Evolutionary conservation across 2,888 invertebrate genomes (phyloP), one percentile per base, ranked within the genome.

Genomic region (Ophion ellenae): DNA sequence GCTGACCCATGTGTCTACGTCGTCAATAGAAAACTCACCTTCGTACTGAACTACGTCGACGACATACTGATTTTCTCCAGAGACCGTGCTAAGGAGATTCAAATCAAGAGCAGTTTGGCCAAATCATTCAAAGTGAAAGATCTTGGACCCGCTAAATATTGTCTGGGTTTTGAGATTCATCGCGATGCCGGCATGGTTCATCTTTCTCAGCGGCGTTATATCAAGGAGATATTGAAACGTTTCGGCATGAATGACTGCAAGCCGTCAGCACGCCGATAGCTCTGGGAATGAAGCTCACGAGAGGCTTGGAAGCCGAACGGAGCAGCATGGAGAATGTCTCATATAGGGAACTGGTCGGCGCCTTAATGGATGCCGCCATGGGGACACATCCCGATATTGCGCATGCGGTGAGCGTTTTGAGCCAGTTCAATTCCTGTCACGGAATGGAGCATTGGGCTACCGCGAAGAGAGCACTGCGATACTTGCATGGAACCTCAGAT

Each of bases 401-500:
- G 17, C 80, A 81, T 40, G 74, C 85, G 7, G 87, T 88, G 4
- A 88, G 84, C 69, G 69, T 28, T 3, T 24, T 88, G 6, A 86
- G 87, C 45, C 87, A 88, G 20, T 88, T 87, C 64, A 85, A 83
- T 24, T 45, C 24, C n/a, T n/a, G 40, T 9, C n/a, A 57, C 63
- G 66, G 28, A 2, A 64, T 53, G 47, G 28, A 24, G 11, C 86
- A 87, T 32, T 92, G 92, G 91, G 87, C 75, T 20, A 90, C 90
- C 0, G 90, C 91, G 0, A 91, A 92, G 71, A 82, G 90, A 9
- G 87, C 92, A 2, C 81, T 93, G 14, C 83, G 91, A 6, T 93
- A 93, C 61, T 40, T 91, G 10, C 87, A 86, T 24, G 87, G 86
- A 6, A 91, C 90, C 0, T 61, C 63, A 17, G 57, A 89, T 64